These are phyloP conservation scores for Trogon surrucura DNA, from an alignment of 2,113 vertebrate species.

Conservation along the genomic window DNA sequence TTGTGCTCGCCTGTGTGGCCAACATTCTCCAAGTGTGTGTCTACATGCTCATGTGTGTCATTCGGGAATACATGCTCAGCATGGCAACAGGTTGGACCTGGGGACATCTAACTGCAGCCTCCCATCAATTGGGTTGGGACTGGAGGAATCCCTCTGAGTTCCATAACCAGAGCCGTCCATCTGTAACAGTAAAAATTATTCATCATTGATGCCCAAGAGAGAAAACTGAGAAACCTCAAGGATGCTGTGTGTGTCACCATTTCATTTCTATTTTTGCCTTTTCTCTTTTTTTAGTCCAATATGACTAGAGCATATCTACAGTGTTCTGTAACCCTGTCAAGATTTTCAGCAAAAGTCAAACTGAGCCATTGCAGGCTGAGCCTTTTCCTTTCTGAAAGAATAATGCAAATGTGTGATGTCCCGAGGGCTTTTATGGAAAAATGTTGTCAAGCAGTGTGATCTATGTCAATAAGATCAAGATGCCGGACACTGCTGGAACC, in stretches of 20 bases:
- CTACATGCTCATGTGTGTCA: background rate
- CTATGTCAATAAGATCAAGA: background rate
- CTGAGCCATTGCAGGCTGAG: background rate
- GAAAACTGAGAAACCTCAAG: background rate
- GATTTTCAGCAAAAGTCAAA: background rate
- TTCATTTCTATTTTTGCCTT: background rate
- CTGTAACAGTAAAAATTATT: background rate
- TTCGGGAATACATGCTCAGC: background rate
- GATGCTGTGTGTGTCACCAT: background rate
- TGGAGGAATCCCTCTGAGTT: background rate
- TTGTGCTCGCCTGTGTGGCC: background rate
- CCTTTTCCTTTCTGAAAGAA: background rate
- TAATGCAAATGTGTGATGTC: background rate
- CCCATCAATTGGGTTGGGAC: background rate
- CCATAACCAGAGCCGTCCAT: background rate
- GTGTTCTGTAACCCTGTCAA: background rate
- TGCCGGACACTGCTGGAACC: background rate
- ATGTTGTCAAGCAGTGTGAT: background rate
- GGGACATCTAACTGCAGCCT: background rate
- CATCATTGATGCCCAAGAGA: background rate
- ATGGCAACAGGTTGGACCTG: background rate
- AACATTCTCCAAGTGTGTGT: background rate
- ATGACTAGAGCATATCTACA: background rate
- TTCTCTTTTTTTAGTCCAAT: background rate
- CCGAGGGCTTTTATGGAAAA: background rate